Percentiles rank a stretch among this genome's conserved stretches.
Conservation (phyloP, 2,797 vertebrate species). For the Neostethus bicornis region DNA sequence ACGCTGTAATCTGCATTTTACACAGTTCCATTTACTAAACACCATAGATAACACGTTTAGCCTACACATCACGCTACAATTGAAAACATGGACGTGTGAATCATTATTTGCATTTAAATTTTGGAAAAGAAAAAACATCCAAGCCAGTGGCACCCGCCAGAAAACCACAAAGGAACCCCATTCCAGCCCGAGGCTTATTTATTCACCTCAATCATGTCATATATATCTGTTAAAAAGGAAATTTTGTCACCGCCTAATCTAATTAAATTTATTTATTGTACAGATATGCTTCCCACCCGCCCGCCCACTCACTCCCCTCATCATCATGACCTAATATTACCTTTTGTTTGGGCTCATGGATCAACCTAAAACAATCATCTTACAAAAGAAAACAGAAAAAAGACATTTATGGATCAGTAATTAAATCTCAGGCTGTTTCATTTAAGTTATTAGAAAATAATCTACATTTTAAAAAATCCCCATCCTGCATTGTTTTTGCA, state of each 20-base stretch:
- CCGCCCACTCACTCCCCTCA: slow-evolving; percentile 8
- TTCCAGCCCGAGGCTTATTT: slow-evolving; percentile 24
- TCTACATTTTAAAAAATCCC: slow-evolving; percentile 7
- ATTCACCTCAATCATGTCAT: slow-evolving; percentile 11
- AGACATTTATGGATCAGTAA: slow-evolving; percentile 7
- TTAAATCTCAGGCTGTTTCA: not conserved
- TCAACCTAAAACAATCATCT: slow-evolving; percentile 14
- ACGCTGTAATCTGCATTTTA: slow-evolving; percentile 39
- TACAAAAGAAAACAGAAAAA: slow-evolving; percentile 33
- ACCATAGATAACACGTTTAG: slow-evolving; percentile 18
- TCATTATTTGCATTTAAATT: slow-evolving; percentile 28
- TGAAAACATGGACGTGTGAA: slow-evolving; percentile 17
- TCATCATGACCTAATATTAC: slow-evolving; percentile 28
- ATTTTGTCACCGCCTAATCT: slow-evolving; percentile 60
- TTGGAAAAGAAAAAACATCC: not conserved
- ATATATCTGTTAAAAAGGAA: slow-evolving; percentile 32
- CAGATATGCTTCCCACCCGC: slow-evolving; percentile 39
- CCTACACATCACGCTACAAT: slow-evolving; percentile 4
- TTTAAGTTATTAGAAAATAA: not conserved
- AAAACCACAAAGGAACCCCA: slow-evolving; percentile 19
- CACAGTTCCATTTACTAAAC: slow-evolving; percentile 23
- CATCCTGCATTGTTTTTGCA: slow-evolving; percentile 1
- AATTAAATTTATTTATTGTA: slow-evolving; percentile 55
- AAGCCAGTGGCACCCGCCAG: slow-evolving; percentile 23
- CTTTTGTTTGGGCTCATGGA: slow-evolving; percentile 70